Evolutionary conservation across 2,797 vertebrate genomes (phyloP).

Genomic region (Sebastes itinus): DNA sequence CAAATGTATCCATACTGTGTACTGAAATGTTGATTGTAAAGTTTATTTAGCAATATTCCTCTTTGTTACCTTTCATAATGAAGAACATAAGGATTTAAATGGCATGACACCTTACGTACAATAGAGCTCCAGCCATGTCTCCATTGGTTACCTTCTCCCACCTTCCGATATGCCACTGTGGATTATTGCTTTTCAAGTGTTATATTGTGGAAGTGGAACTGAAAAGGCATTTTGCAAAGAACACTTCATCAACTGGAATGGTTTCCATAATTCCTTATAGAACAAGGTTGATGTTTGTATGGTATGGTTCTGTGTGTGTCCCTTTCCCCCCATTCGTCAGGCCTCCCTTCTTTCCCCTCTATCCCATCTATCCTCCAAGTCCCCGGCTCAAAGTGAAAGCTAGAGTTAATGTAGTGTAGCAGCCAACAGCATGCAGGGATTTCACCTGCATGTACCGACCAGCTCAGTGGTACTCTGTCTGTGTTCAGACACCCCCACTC

Average conservation of each 20-base stretch:
- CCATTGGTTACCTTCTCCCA: background rate
- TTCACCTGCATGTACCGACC: slow-evolving; percentile 61
- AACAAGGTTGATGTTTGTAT: slow-evolving; percentile 17
- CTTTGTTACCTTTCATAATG: background rate
- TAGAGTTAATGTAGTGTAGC: slow-evolving; percentile 71
- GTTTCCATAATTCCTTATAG: slow-evolving; percentile 20
- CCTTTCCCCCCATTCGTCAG: slow-evolving; percentile 12
- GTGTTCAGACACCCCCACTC: slow-evolving; percentile 32
- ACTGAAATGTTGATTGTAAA: background rate
- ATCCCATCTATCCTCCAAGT: slow-evolving; percentile 44
- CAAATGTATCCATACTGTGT: background rate
- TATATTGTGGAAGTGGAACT: slow-evolving; percentile 1
- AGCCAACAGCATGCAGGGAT: slow-evolving; percentile 56
- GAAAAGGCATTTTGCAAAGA: slow-evolving; percentile 14
- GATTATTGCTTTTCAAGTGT: slow-evolving; percentile 15
- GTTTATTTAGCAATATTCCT: background rate
- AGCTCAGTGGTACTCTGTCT: slow-evolving; percentile 47
- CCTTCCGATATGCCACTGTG: background rate
- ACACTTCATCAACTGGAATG: slow-evolving; percentile 15
- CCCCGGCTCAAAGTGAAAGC: slow-evolving; percentile 55
- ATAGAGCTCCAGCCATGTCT: background rate
- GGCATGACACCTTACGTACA: background rate
- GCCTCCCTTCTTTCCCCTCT: background rate
- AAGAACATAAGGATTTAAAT: background rate
- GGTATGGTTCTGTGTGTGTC: slow-evolving; percentile 8